A percentile compares a stretch with the other conserved stretches of the same genome.
phyloP scores from a whole-genome alignment of 2,797 vertebrate genomes.

The Fringilla coelebs region DNA sequence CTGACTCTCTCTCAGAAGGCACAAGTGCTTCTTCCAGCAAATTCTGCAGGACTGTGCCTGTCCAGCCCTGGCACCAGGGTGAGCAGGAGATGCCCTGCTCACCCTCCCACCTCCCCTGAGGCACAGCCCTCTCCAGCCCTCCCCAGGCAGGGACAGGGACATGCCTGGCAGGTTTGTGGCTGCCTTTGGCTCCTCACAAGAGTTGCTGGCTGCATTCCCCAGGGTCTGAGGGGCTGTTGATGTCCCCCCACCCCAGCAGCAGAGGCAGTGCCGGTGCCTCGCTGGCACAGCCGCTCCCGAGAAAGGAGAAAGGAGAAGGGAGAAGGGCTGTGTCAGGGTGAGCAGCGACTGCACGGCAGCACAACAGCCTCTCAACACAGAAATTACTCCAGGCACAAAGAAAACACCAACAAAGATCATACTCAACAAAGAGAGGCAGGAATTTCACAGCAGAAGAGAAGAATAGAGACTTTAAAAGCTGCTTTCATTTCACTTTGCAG shows the following conservation, averaged over 20 bases:
- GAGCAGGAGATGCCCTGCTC: accelerated
- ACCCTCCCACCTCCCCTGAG: background rate
- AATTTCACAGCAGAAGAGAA: slow-evolving; percentile 45
- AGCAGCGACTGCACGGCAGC: background rate
- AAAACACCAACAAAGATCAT: slow-evolving; percentile 63
- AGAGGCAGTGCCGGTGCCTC: background rate
- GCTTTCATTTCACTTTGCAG: slow-evolving; percentile 49
- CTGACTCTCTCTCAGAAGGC: background rate
- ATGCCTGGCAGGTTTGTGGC: background rate
- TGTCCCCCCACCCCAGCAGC: accelerated
- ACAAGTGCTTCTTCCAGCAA: background rate
- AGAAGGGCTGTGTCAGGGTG: background rate
- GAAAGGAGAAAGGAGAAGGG: background rate
- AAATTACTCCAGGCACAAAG: slow-evolving; percentile 65
- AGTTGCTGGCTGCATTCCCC: accelerated
- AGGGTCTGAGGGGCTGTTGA: accelerated
- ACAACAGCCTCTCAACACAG: slow-evolving; percentile 16
- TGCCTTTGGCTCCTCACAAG: background rate
- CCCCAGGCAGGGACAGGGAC: background rate
- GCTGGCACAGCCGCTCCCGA: background rate
- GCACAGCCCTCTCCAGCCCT: background rate
- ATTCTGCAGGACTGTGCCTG: background rate
- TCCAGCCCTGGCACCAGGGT: background rate
- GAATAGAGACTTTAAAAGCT: slow-evolving; percentile 53
- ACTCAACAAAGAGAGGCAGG: slow-evolving; percentile 39